Evolutionary conservation across 2,113 vertebrate genomes (phyloP).

Genomic region (Odontophorus gujanensis): DNA sequence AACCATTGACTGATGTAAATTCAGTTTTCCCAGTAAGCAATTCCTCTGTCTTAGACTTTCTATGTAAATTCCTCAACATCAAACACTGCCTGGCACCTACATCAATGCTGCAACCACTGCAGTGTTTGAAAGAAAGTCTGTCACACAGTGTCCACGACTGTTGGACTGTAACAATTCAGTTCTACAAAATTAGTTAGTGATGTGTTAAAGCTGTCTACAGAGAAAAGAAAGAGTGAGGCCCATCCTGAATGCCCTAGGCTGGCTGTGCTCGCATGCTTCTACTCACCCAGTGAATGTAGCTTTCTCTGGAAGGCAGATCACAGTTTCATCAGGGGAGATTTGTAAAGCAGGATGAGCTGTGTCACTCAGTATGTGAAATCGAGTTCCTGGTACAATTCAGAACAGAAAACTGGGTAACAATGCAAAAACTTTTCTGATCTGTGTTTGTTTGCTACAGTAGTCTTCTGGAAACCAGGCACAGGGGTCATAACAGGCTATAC

Average conservation of each 20-base stretch:
- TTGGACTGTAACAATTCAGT: not conserved
- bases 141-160: not conserved
- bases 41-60: not conserved
- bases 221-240: not conserved
- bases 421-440: not conserved
- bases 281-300: slow-evolving; percentile 82
- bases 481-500: not conserved
- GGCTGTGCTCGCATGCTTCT: not conserved
- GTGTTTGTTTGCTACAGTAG: rapidly evolving
- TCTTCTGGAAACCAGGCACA: not conserved
- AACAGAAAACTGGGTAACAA: not conserved
- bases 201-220: not conserved
- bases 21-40: not conserved
- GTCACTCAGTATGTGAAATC: slow-evolving; percentile 86
- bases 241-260: not conserved
- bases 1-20: not conserved
- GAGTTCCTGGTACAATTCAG: slow-evolving; percentile 81
- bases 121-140: not conserved
- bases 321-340: slow-evolving; percentile 83
- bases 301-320: slow-evolving; percentile 81
- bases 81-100: not conserved
- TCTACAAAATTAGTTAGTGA: not conserved
- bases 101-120: not conserved
- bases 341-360: slow-evolving; percentile 86
- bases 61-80: not conserved